Percentiles rank a stretch among this genome's conserved stretches.
phyloP scores from a whole-genome alignment of 2,797 vertebrate species.

The Podarcis lilfordi region DNA sequence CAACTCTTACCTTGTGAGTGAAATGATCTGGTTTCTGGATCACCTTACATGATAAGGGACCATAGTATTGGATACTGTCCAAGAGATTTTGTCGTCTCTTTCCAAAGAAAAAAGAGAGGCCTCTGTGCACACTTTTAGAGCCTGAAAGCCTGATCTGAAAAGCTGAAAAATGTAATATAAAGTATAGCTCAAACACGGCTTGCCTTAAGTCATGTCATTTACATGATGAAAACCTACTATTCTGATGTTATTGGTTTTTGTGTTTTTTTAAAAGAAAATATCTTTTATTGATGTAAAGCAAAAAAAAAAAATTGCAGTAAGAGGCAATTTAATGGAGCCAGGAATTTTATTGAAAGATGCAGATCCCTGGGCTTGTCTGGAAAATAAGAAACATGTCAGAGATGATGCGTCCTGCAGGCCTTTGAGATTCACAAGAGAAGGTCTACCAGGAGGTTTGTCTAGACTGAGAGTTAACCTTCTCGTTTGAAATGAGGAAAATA shows the following conservation, averaged over 20 bases:
- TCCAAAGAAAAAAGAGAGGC: not conserved
- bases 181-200: slow-evolving; percentile 37
- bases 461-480: slow-evolving; percentile 68
- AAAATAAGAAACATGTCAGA: slow-evolving; percentile 68
- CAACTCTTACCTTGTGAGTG: slow-evolving; percentile 15
- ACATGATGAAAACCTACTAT: slow-evolving; percentile 63
- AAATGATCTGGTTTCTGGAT: not conserved
- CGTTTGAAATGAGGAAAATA: slow-evolving; percentile 55
- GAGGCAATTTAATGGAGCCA: slow-evolving; percentile 63
- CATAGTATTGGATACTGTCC: not conserved
- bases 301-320: not conserved
- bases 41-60: slow-evolving; percentile 11
- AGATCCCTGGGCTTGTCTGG: slow-evolving; percentile 66
- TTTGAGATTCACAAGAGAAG: slow-evolving; percentile 41
- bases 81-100: not conserved
- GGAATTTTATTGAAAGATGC: slow-evolving; percentile 62
- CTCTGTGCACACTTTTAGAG: not conserved
- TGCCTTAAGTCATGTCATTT: slow-evolving; percentile 31
- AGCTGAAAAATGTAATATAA: slow-evolving; percentile 32
- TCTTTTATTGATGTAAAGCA: slow-evolving; percentile 30
- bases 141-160: not conserved
- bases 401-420: slow-evolving; percentile 43
- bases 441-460: slow-evolving; percentile 50
- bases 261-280: not conserved
- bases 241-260: not conserved